Base-by-base conservation (phyloP, 2,888 invertebrate species). In the Nomada flava region DNA sequence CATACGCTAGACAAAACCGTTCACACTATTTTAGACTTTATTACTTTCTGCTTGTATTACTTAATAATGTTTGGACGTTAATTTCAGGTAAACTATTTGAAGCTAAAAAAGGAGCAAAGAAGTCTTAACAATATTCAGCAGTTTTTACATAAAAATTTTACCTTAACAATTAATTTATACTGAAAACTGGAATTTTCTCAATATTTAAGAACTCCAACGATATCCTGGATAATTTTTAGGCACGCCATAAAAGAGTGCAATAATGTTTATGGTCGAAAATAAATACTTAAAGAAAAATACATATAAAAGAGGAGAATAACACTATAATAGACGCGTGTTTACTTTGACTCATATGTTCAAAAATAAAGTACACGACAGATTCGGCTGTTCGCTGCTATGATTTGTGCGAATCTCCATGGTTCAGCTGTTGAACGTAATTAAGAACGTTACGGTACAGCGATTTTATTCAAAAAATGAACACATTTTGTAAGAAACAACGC, bases 381-480 rank as follows among this genome's bases (percentile, higher is more conserved):
- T 20, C n/a, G 26, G 13, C 23, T 44, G 52, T 52, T n/a, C 18
- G n/a, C 20, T 57, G 42, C 18, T 63, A 67, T 57, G 64, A 86
- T 81, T 79, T 73, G 64, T 65, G 62, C 65, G 71, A 63, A 76
- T 81, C 62, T 82, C 68, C 64, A 76, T 50, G 77, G 72, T 73
- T 71, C 75, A 57, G 59, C 36, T 63, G 52, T 52, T 69, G 65
- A 62, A 68, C 59, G 55, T 52, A 84, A 88, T 86, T 82, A 83
- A 63, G 72, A 71, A 70, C 70, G 86, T 77, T 47, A 88, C 73
- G 88, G 82, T 76, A 79, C 76, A 71, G 80, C 36, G 86, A 82
- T 74, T 87, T 88, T 81, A 80, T 88, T 82, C 86, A 36, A 88
- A 80, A 86, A 86, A 80, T 79, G 78, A 69, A 73, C 36, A 0